Conservation (phyloP, 2,113 vertebrate genomes). For the Alouatta palliata region DNA sequence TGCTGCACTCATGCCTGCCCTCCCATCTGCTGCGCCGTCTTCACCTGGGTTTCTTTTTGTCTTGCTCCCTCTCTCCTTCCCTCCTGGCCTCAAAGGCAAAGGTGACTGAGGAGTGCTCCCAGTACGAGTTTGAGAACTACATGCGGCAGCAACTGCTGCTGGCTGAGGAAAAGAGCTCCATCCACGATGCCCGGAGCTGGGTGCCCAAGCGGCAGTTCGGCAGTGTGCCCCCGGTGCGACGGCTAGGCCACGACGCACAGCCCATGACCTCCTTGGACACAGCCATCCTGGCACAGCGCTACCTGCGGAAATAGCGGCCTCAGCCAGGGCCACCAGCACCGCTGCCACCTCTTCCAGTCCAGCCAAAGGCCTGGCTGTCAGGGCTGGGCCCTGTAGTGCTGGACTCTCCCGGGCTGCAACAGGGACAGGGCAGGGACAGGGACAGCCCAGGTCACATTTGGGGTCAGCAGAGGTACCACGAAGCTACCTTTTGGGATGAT, state of each 20-base stretch:
- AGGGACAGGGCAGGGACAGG: conserved; percentile 69
- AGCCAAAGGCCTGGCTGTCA: conserved; percentile 79
- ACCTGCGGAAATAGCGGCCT: conserved; percentile 91
- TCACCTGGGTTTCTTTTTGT: not conserved
- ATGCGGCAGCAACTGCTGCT: conserved; percentile 99
- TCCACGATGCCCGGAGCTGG: conserved; percentile 96
- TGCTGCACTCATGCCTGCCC: too few species aligned
- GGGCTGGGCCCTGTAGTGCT: conserved; percentile 68
- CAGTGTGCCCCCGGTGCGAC: conserved; percentile 93
- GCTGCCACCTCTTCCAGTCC: conserved; percentile 70
- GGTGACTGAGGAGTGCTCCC: conserved; percentile 96
- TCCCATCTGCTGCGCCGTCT: not conserved
- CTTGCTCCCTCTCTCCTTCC: not conserved
- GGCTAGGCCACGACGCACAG: conserved; percentile 96
- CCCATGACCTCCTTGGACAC: conserved; percentile 97
- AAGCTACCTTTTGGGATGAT: conserved; percentile 84
- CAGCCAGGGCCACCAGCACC: conserved; percentile 64
- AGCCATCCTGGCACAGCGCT: conserved; percentile 96
- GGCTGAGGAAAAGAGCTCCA: conserved; percentile 98
- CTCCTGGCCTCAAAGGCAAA: conserved; percentile 86
- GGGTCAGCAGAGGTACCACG: conserved; percentile 81
- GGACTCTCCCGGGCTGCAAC: conserved; percentile 36
- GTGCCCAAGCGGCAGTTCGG: conserved; percentile 94
- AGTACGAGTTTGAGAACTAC: conserved; percentile 99
- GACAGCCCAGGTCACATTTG: conserved; percentile 66